A percentile compares a stretch with the other conserved stretches of the same genome.
Conservation (phyloP, 92 coral and sea anemone genomes). For the Phenganax stokvisi region DNA sequence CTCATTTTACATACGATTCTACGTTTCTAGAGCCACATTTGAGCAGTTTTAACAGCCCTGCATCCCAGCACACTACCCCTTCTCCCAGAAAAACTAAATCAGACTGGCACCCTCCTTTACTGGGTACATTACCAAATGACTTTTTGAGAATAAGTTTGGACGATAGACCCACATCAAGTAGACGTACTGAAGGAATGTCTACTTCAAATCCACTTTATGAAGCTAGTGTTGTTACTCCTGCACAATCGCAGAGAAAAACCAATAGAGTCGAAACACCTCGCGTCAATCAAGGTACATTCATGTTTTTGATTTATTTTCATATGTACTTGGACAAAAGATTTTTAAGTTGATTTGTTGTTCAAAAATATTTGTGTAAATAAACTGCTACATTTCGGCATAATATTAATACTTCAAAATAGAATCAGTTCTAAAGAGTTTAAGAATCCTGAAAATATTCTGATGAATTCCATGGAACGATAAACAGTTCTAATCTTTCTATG, state of each 20-base stretch:
- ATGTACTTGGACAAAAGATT: background rate
- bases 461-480: background rate
- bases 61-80: constrained; percentile 46
- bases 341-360: background rate
- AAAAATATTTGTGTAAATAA: background rate
- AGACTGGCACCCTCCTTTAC: constrained; percentile 90
- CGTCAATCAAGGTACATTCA: background rate
- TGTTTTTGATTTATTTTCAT: background rate
- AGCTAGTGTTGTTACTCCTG: constrained; percentile 23
- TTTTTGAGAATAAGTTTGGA: constrained; percentile 66
- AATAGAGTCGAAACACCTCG: background rate
- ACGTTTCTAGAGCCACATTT: constrained; percentile 28
- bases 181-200: constrained; percentile 18
- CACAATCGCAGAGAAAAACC: background rate
- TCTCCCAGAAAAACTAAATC: constrained; percentile 62
- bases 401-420: too few relatives aligned
- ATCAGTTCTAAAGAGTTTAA: too few relatives aligned
- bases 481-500: too few relatives aligned
- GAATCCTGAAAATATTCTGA: background rate
- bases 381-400: background rate
- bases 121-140: constrained; percentile 83
- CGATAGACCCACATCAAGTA: constrained; percentile 10
- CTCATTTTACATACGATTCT: constrained; percentile 24
- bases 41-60: background rate
- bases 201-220: constrained; percentile 59